phyloP scores from a whole-genome alignment of 2,888 invertebrate species.

The Teinopalpus imperialis region DNA sequence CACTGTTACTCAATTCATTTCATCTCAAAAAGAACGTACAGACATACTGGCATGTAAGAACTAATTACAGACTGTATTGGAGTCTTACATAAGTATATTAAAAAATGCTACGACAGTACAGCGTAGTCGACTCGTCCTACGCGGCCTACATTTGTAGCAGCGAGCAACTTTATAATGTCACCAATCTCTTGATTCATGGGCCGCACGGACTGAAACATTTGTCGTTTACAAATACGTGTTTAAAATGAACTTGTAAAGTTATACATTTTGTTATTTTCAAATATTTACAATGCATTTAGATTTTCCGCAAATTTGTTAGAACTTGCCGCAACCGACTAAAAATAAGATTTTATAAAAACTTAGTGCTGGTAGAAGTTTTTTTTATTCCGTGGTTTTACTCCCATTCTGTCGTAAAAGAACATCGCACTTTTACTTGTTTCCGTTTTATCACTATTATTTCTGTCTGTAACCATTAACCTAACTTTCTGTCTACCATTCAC shows the following conservation, averaged over 20 bases:
- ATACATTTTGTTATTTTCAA: conserved; percentile 21
- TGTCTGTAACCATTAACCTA: too few species aligned
- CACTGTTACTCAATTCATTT: too few species aligned
- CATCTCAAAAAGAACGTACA: neutral
- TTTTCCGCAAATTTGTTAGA: conserved; percentile 1
- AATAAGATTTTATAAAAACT: too few species aligned
- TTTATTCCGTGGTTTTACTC: too few species aligned
- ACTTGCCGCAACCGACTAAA: neutral
- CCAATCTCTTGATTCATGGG: conserved; percentile 21
- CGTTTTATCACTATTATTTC: too few species aligned
- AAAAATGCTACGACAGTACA: conserved; percentile 10
- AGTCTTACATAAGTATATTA: conserved; percentile 21
- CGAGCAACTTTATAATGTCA: conserved; percentile 13
- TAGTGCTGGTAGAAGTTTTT: too few species aligned
- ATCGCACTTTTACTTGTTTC: too few species aligned
- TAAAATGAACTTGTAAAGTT: conserved; percentile 19
- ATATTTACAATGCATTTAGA: conserved; percentile 10
- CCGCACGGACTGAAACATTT: conserved; percentile 19
- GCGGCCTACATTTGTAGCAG: conserved; percentile 1
- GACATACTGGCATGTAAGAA: neutral
- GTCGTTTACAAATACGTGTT: conserved; percentile 17
- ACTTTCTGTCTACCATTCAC: too few species aligned
- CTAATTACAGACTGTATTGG: conserved; percentile 9
- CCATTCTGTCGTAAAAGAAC: too few species aligned
- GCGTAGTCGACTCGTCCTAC: neutral